Base-by-base conservation (phyloP, 1,140 invertebrate species). In the Anastrepha ludens region DNA sequence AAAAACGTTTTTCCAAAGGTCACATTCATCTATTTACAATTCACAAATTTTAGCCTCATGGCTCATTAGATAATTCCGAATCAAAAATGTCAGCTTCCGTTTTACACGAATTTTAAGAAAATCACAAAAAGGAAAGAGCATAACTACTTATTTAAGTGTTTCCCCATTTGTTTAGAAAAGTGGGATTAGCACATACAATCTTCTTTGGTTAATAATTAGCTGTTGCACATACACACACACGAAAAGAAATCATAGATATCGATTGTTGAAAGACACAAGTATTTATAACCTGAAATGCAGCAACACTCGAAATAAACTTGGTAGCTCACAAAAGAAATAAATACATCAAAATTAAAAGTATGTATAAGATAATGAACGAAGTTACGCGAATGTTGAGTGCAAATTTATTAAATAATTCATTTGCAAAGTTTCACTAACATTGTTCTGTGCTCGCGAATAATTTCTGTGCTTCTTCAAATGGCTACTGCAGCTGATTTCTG, bases 321-420 rank as follows among this genome's bases (percentile, higher is more conserved):
- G 20, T 41, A 67, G 13, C 9, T 20, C n/a, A 41, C 2, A 41
- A 11, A 39, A 41, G 29, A 29, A 55, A 55, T 55, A 55, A 55
- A 55, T 8, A 55, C 50, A 8, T 55, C 2, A 8, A 55, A 55
- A 55, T 55, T 55, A 55, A 55, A 44, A 47, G 47, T 81, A 50
- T 81, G 15, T 74, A 6, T 58, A 47, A 17, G 29, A 70, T 11
- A 13, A 74, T 47, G 41, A 44, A 20, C 4, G 11, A 44, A 8
- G 17, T 58, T 81, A 55, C 74, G 15, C 41, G 17, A 55, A 81
- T 55, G n/a, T 29, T 81, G 47, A 81, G 11, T 55, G 55, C 47
- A 6, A 78, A 81, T 81, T 55, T 81, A 41, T 81, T 81, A 81
- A 58, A 55, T 29, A 81, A 81, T 55, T 2, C 17, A 58, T 47